Conservation (phyloP, 2,888 invertebrate genomes). For the Drosophila antonietae region DNA sequence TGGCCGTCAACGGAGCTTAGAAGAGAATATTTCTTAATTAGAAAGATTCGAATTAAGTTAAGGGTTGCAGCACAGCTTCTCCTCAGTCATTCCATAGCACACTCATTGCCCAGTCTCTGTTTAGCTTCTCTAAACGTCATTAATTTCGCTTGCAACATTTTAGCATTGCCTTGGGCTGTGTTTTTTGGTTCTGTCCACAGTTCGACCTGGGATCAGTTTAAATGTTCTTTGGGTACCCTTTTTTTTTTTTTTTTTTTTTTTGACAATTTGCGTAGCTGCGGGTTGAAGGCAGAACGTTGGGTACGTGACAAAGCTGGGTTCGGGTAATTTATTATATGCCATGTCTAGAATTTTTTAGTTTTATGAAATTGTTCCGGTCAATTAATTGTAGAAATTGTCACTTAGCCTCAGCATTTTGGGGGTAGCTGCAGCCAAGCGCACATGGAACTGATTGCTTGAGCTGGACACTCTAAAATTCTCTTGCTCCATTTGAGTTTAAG, state of each 20-base stretch:
- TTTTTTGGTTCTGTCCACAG: constrained; percentile 21
- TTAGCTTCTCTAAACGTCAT: constrained; percentile 68
- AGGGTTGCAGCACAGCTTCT: constrained; percentile 56
- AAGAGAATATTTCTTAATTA: constrained; percentile 76
- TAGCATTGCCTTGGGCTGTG: constrained; percentile 64
- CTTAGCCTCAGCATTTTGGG: constrained; percentile 28
- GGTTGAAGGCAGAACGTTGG: constrained; percentile 16
- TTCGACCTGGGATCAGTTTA: constrained; percentile 20
- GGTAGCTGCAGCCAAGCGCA: constrained; percentile 2
- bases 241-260: constrained; percentile 60
- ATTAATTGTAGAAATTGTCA: constrained; percentile 80
- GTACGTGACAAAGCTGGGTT: constrained; percentile 74
- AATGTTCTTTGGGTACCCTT: constrained; percentile 54
- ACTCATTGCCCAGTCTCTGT: background rate
- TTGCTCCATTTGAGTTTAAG: background rate
- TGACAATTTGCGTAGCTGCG: constrained; percentile 53
- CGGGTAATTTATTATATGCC: constrained; percentile 77
- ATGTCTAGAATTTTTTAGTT: constrained; percentile 68
- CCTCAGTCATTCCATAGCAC: background rate
- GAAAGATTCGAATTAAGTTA: constrained; percentile 69
- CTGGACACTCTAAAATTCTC: background rate
- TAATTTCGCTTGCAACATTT: constrained; percentile 73
- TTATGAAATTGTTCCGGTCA: constrained; percentile 82
- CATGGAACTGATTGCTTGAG: constrained; percentile 25
- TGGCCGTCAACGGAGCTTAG: constrained; percentile 61